Percentiles rank a stretch among this genome's conserved stretches.
Conservation (phyloP, 2,888 invertebrate genomes). For the Drosophila pseudotalamancana region DNA sequence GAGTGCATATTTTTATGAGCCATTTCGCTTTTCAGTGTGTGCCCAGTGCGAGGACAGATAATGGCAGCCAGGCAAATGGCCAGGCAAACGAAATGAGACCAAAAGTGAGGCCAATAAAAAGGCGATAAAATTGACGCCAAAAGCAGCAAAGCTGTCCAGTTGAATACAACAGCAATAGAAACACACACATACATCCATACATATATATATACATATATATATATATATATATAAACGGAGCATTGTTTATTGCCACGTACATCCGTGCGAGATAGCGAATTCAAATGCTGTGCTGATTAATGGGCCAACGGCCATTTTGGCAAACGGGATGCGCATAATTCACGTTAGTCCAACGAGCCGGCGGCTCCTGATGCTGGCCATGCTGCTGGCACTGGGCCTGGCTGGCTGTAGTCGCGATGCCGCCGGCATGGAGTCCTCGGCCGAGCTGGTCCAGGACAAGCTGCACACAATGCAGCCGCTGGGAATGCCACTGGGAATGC, state of each 20-base stretch:
- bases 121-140: constrained; percentile 78
- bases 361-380: constrained; percentile 38
- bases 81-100: constrained; percentile 71
- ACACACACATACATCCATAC: constrained; percentile 37
- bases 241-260: constrained; percentile 52
- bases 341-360: constrained; percentile 60
- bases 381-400: constrained; percentile 40
- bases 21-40: constrained; percentile 40
- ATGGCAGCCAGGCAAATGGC: constrained; percentile 50
- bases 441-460: constrained; percentile 57
- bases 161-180: constrained; percentile 64
- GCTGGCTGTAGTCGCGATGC: constrained; percentile 26
- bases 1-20: constrained; percentile 73
- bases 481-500: neutral
- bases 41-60: constrained; percentile 53
- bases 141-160: constrained; percentile 11
- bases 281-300: constrained; percentile 78
- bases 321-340: constrained; percentile 78
- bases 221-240: neutral
- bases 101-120: constrained; percentile 80
- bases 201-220: neutral
- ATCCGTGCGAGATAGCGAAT: constrained; percentile 55
- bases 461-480: constrained; percentile 5
- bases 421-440: constrained; percentile 66
- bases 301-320: constrained; percentile 71